Percentiles rank a stretch among this genome's conserved stretches.
These are phyloP conservation scores for Henricia sp. DNA, from an alignment of 53 echinoderm and acorn worm species.

Conservation along the genomic window DNA sequence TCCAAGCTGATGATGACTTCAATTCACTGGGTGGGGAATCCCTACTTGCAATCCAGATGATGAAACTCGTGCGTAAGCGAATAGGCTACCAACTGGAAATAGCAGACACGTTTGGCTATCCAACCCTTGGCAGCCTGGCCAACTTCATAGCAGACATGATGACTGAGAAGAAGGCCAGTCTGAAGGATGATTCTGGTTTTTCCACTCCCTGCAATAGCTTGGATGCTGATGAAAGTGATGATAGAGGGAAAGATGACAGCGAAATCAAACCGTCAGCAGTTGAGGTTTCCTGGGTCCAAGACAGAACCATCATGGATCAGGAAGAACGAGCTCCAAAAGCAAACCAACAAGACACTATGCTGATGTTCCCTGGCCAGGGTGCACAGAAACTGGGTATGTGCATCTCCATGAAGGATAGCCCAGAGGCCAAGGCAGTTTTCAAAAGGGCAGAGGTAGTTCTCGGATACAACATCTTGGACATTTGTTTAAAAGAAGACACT, in stretches of 20 bases:
- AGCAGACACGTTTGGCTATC: conserved; percentile 38
- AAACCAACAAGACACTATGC: conserved; percentile 11
- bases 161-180: not conserved
- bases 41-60: conserved; percentile 44
- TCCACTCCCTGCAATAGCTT: too few species aligned
- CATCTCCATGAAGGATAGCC: conserved; percentile 30
- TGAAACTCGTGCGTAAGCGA: conserved; percentile 29
- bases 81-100: conserved; percentile 49
- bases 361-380: conserved; percentile 44
- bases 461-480: conserved; percentile 36
- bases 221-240: too few species aligned
- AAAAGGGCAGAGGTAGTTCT: conserved; percentile 39
- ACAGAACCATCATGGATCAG: too few species aligned
- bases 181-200: not conserved
- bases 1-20: conserved; percentile 31
- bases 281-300: too few species aligned
- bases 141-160: conserved; percentile 25
- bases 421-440: conserved; percentile 24
- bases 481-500: conserved; percentile 23
- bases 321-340: too few species aligned
- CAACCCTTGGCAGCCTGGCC: conserved; percentile 18
- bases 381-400: conserved; percentile 47
- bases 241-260: too few species aligned
- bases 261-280: too few species aligned
- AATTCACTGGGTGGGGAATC: conserved; percentile 34